phyloP scores from a whole-genome alignment of 2,113 vertebrate genomes.

The Melozone crissalis region DNA sequence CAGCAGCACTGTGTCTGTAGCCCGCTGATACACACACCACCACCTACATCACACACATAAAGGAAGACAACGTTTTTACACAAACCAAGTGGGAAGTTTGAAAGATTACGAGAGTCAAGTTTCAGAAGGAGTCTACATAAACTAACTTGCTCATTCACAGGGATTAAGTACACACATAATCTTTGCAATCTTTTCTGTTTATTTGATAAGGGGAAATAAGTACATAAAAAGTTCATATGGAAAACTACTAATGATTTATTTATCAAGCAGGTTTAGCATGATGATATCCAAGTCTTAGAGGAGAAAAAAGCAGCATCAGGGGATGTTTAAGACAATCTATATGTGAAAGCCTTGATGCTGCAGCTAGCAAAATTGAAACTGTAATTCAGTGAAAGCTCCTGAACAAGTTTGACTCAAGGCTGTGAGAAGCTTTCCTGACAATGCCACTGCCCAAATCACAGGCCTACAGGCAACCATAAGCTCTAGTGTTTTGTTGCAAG shows the following conservation, averaged over 20 bases:
- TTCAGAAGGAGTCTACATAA: background rate
- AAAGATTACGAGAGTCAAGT: background rate
- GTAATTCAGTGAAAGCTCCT: background rate
- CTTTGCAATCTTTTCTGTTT: background rate
- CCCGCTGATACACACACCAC: constrained; percentile 86
- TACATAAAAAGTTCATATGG: background rate
- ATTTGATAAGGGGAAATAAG: background rate
- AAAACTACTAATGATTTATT: background rate
- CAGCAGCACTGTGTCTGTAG: constrained; percentile 85
- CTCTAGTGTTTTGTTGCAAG: background rate
- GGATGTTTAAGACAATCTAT: background rate
- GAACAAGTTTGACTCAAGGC: background rate
- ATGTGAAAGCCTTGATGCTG: background rate
- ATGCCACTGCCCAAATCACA: background rate
- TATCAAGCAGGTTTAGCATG: background rate
- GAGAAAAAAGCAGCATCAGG: background rate
- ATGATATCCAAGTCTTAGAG: background rate
- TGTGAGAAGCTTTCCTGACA: background rate
- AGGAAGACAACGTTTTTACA: background rate
- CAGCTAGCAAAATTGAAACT: background rate
- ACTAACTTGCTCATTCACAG: background rate
- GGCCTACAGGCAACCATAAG: background rate
- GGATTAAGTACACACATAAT: background rate
- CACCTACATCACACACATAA: constrained; percentile 65
- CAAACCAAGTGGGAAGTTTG: background rate